Conservation (phyloP, 2,888 invertebrate species). For the Drosophila anomalipes region DNA sequence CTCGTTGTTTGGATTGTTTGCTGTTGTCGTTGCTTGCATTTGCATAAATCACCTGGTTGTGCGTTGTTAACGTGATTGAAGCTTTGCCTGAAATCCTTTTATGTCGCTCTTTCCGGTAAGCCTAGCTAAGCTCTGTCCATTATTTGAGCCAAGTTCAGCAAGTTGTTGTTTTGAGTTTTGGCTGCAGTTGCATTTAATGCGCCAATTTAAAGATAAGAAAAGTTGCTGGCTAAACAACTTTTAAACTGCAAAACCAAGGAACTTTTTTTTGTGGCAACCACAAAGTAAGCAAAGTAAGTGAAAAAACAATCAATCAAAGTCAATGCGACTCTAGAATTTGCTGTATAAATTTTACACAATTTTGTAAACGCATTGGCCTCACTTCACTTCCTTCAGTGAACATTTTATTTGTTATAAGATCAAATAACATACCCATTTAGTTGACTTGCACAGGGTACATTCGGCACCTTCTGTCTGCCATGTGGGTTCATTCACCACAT, state of each 20-base stretch:
- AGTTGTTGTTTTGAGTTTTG: conserved; percentile 11
- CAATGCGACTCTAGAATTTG: not conserved
- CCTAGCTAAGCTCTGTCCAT: not conserved
- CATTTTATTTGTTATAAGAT: not conserved
- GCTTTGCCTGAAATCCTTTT: conserved; percentile 59
- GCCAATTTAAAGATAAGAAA: conserved; percentile 67
- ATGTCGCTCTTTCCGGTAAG: conserved; percentile 41
- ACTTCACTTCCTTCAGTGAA: not conserved
- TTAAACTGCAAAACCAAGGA: conserved; percentile 11
- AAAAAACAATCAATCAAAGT: conserved; percentile 11
- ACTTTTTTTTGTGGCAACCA: conserved; percentile 34
- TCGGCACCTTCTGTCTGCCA: conserved; percentile 46
- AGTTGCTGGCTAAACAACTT: conserved; percentile 55
- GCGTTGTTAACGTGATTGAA: conserved; percentile 69
- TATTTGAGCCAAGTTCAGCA: conserved; percentile 15
- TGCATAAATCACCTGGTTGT: conserved; percentile 55
- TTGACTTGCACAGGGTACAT: not conserved
- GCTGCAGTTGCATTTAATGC: conserved; percentile 59
- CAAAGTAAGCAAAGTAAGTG: conserved; percentile 26
- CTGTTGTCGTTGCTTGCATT: conserved; percentile 47
- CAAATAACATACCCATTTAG: not conserved
- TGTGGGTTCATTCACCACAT: conserved; percentile 62
- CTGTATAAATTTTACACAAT: not conserved
- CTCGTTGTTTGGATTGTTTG: conserved; percentile 35
- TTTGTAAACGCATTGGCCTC: not conserved